Conservation (phyloP, 2,888 invertebrate species). For the Pammene fasciana region DNA sequence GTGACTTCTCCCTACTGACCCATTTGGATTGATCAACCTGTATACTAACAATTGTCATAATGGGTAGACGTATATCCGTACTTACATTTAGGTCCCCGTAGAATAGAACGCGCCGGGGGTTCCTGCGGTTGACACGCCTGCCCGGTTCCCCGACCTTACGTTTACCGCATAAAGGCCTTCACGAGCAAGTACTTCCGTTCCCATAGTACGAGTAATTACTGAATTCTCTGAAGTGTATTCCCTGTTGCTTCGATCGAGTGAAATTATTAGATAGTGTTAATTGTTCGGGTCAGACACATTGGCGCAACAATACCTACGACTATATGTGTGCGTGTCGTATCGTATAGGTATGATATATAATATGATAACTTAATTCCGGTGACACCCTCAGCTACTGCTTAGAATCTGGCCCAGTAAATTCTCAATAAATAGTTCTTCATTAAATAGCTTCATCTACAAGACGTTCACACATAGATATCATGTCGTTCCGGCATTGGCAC, state of each 20-base stretch:
- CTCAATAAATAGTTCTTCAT: no score
- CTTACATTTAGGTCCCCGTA: background rate
- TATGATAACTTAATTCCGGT: no score
- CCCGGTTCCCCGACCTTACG: slow-evolving; percentile 15
- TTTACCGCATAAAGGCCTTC: slow-evolving; percentile 5
- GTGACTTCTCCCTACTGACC: no score
- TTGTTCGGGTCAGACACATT: background rate
- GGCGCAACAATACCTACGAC: no score
- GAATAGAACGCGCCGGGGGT: slow-evolving; percentile 17
- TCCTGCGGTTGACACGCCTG: slow-evolving; percentile 27
- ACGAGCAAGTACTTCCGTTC: background rate
- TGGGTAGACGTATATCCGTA: background rate
- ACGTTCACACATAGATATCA: no score
- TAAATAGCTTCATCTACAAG: no score
- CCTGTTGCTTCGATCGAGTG: background rate
- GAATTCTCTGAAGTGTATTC: slow-evolving; percentile 6
- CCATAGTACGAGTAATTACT: slow-evolving; percentile 1
- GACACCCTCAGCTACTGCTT: no score
- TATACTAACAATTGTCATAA: background rate
- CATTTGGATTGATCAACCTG: no score
- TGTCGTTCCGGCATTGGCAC: no score
- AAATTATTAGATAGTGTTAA: background rate
- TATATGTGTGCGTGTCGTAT: no score
- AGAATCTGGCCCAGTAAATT: no score
- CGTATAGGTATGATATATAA: no score